A percentile compares a stretch with the other conserved stretches of the same genome.
phyloP scores from a whole-genome alignment of 2,113 vertebrate genomes.

The Prietella phreatophila region DNA sequence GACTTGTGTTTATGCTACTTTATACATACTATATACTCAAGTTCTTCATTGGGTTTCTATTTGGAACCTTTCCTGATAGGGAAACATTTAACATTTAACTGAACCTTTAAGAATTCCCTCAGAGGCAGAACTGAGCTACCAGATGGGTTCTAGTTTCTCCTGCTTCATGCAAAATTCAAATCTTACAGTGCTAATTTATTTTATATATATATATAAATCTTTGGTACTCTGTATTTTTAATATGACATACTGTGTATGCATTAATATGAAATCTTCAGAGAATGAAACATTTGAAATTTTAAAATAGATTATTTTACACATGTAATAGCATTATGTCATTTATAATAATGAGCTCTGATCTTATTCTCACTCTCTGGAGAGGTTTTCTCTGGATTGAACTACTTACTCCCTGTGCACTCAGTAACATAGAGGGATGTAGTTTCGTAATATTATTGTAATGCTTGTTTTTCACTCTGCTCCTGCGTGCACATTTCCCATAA shows the following conservation, averaged over 20 bases:
- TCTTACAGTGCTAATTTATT: too few relatives aligned
- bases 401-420: not conserved
- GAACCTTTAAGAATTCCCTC: too few relatives aligned
- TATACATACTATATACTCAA: too few relatives aligned
- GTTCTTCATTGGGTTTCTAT: too few relatives aligned
- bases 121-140: too few relatives aligned
- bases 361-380: not conserved
- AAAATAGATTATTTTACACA: not conserved
- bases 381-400: constrained; percentile 7
- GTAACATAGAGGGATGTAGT: not conserved
- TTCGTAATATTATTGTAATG: constrained; percentile 4
- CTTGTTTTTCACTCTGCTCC: not conserved
- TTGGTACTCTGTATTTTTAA: not conserved
- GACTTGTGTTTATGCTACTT: too few relatives aligned
- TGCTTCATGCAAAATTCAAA: too few relatives aligned
- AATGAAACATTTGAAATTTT: not conserved
- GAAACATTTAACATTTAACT: too few relatives aligned
- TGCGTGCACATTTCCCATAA: not conserved
- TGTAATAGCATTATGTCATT: not conserved
- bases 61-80: too few relatives aligned
- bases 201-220: too few relatives aligned
- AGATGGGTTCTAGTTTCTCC: not conserved
- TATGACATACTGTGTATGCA: not conserved
- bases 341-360: not conserved
- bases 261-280: not conserved